phyloP scores from a whole-genome alignment of 1,140 invertebrate species.

The Ptiloglossa arizonensis region DNA sequence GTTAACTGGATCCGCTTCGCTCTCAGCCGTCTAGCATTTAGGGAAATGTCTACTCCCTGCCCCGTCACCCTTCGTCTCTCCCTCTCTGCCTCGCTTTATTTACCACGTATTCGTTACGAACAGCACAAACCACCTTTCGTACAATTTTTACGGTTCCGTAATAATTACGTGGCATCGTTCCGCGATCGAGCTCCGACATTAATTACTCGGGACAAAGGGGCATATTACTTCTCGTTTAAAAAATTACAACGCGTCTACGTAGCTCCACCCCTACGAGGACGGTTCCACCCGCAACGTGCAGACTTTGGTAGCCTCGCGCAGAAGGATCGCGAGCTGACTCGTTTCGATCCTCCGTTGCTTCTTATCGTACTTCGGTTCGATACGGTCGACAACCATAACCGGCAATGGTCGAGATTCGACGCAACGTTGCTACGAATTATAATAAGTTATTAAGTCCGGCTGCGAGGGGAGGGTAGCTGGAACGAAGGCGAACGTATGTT shows the following conservation, averaged over 20 bases:
- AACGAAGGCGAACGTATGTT: slow-evolving; percentile 32
- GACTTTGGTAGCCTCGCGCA: no score
- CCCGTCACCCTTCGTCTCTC: background rate
- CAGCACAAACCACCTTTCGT: background rate
- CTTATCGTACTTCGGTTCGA: no score
- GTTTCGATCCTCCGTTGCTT: no score
- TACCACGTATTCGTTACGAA: slow-evolving; percentile 26
- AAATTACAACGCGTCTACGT: background rate
- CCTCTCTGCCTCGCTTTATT: background rate
- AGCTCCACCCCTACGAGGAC: background rate
- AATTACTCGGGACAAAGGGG: slow-evolving; percentile 15
- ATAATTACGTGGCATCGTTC: background rate
- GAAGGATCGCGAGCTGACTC: no score
- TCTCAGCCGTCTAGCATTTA: background rate
- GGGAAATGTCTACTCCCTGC: background rate
- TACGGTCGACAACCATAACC: background rate
- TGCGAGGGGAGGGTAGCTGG: slow-evolving; percentile 33
- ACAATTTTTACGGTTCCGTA: background rate
- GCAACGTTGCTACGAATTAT: slow-evolving; percentile 63
- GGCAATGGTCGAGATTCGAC: slow-evolving; percentile 30
- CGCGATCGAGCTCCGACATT: background rate
- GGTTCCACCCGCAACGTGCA: slow-evolving; percentile 35
- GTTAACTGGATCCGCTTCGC: slow-evolving; percentile 13
- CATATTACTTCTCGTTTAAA: slow-evolving; percentile 17
- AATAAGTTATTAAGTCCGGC: slow-evolving; percentile 74